Evolutionary conservation across 2,113 vertebrate genomes (phyloP), one percentile per base, ranked within the genome.

Genomic region (Petromus typicus): DNA sequence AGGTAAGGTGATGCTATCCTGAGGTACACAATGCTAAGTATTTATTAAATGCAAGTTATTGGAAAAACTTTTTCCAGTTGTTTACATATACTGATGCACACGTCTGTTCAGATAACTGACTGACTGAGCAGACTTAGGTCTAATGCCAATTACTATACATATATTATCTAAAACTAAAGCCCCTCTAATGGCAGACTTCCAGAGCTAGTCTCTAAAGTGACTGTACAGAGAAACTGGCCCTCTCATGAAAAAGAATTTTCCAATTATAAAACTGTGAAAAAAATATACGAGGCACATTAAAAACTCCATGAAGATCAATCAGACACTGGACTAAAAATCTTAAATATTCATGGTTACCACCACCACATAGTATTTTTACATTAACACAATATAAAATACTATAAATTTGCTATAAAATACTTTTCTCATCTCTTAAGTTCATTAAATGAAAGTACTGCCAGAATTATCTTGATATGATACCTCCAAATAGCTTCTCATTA

Each of bases 91-190:
- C 32, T 75, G 40, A 88, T n/a, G 12, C 16, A 91, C 1, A 5
- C 59, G 32, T 59, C 59, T 86, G 40, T 80, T 89, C 78, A 90
- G 43, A 95, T 34, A 93, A 95, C 67, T 93, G 80, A 82, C 57
- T 89, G 83, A 27, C 54, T 85, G 4, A 96, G 80, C 20, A 90
- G 48, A 89, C 75, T 88, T 13, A 95, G 93, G 56, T 91, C 54
- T 89, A 17, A 91, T 94, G 84, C 64, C 86, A 7, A 82, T 89
- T 89, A 91, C 22, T 79, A 94, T 45, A 48, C 2, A 30, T 30
- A 13, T 66, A 95, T 84, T 91, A 86, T 92, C 18, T 91, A 84
- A 95, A 95, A 91, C 61, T 25, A 96, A 95, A 95, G 94, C 67
- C n/a, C 27, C 59, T 83, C 23, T 37, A 82, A 95, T 11, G 92